phyloP scores from a whole-genome alignment of 1,140 invertebrate species.

The Dreissena polymorpha region DNA sequence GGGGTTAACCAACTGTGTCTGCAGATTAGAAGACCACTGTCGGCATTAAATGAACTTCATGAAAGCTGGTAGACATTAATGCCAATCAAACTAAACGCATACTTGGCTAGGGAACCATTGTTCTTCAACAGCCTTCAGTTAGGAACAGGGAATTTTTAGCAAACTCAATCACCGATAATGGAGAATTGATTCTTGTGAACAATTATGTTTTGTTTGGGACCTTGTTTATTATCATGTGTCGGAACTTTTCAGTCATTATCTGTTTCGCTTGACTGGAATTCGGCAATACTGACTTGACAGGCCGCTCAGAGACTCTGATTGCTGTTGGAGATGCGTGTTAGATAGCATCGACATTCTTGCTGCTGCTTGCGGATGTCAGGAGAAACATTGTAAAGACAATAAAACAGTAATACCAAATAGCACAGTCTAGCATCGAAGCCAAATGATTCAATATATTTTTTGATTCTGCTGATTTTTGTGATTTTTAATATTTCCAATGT shows the following conservation, averaged over 20 bases:
- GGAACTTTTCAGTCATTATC: not conserved
- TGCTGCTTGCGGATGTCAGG: not conserved
- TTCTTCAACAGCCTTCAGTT: not conserved
- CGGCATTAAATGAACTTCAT: not conserved
- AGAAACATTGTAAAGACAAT: not conserved
- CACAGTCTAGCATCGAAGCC: not conserved
- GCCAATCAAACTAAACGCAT: not conserved
- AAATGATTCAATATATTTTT: not conserved
- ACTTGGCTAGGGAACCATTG: not conserved
- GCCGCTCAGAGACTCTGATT: not conserved
- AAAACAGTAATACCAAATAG: not conserved
- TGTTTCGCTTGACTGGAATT: not conserved
- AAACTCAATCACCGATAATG: not conserved
- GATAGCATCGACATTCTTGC: not conserved
- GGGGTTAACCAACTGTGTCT: not conserved
- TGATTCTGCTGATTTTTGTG: not conserved
- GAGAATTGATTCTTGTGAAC: conserved; percentile 1
- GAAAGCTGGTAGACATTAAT: not conserved
- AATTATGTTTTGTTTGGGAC: conserved; percentile 3
- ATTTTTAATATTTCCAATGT: not conserved
- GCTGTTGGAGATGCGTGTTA: not conserved
- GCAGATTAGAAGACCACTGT: not conserved
- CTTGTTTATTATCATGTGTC: not conserved
- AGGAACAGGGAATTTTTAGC: not conserved
- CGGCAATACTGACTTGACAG: not conserved